These are phyloP conservation scores for Sciurus niger DNA, from an alignment of 2,113 vertebrate genomes.

Conservation along the genomic window DNA sequence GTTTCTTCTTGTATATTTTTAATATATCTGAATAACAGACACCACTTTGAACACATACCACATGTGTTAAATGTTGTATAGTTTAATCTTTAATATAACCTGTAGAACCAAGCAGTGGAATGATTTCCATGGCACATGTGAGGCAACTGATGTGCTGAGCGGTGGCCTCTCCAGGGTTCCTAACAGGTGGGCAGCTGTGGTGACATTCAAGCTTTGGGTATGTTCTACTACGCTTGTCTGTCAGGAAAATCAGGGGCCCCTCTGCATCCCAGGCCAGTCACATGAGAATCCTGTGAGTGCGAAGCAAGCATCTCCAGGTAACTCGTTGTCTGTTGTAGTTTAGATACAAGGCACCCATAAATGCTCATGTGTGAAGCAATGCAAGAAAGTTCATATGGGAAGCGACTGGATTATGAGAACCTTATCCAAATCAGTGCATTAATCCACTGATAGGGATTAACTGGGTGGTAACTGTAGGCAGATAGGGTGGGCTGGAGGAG, in stretches of 20 bases:
- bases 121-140: not conserved
- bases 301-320: not conserved
- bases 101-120: not conserved
- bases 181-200: not conserved
- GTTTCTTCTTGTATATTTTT: not conserved
- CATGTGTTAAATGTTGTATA: not conserved
- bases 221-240: not conserved
- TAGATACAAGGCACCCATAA: too few relatives aligned
- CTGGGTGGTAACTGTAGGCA: too few relatives aligned
- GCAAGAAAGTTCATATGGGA: too few relatives aligned
- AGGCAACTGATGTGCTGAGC: not conserved
- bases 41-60: not conserved
- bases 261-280: not conserved
- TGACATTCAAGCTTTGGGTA: not conserved
- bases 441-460: too few relatives aligned
- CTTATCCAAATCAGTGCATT: too few relatives aligned
- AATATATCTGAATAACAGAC: constrained; percentile 21
- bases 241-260: not conserved
- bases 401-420: too few relatives aligned
- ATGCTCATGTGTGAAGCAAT: too few relatives aligned
- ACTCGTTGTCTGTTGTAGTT: not conserved
- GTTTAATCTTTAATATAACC: not conserved
- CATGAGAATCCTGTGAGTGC: not conserved
- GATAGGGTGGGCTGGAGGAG: too few relatives aligned
- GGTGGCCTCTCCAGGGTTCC: not conserved